A percentile compares a stretch with the other conserved stretches of the same genome.
Evolutionary conservation across 1,140 invertebrate genomes (phyloP).

Genomic region (Drosophila pallidifrons): DNA sequence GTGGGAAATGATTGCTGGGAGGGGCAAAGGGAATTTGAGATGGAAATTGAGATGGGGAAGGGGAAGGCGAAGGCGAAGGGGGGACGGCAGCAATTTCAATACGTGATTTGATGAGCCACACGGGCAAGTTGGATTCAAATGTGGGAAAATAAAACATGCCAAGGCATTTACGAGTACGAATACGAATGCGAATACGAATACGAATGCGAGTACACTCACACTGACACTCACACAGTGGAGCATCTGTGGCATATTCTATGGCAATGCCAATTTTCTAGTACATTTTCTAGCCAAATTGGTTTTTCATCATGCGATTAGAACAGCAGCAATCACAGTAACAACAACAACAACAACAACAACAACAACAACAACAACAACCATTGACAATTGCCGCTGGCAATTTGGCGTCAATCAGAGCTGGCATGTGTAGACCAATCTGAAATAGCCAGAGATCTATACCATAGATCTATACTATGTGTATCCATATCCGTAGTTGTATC

Average conservation of each 20-base stretch:
- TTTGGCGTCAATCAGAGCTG: slow-evolving; percentile 42
- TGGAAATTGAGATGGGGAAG: neutral
- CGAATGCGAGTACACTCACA: slow-evolving; percentile 11
- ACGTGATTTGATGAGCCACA: slow-evolving; percentile 36
- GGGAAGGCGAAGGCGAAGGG: neutral
- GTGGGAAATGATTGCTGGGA: neutral
- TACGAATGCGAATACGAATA: slow-evolving; percentile 3
- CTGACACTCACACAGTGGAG: slow-evolving; percentile 1
- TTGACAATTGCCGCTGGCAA: slow-evolving; percentile 32
- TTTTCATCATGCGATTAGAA: slow-evolving; percentile 48
- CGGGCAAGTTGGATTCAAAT: slow-evolving; percentile 10
- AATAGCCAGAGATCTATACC: neutral
- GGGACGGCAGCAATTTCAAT: slow-evolving; percentile 14
- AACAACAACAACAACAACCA: slow-evolving; percentile 25
- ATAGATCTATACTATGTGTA: neutral
- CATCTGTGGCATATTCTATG: slow-evolving; percentile 4
- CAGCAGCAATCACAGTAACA: neutral
- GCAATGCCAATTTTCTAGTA: slow-evolving; percentile 50
- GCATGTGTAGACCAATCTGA: slow-evolving; percentile 26
- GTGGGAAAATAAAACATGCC: slow-evolving; percentile 43
- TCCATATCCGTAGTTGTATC: slow-evolving; percentile 15
- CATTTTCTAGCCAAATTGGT: slow-evolving; percentile 47
- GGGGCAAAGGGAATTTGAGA: neutral
- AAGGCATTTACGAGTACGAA: slow-evolving; percentile 27
- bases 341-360: slow-evolving; percentile 22